A percentile compares a stretch with the other conserved stretches of the same genome.
These are phyloP conservation scores for Clostera curtula DNA, from an alignment of 2,888 invertebrate species.

Conservation along the genomic window DNA sequence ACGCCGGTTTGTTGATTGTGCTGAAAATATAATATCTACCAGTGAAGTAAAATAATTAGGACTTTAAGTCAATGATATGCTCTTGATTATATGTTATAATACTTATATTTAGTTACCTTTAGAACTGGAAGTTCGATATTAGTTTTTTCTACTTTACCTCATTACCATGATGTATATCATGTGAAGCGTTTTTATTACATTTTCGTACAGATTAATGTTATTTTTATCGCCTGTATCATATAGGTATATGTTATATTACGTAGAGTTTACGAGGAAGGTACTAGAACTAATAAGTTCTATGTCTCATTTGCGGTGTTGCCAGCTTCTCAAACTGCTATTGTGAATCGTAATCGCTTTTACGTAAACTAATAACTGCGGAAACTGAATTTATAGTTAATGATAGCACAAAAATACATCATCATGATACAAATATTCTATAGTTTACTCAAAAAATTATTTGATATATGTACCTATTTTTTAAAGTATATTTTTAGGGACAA, in stretches of 20 bases:
- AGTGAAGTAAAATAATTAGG: conserved; percentile 57
- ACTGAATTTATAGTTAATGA: too few species aligned
- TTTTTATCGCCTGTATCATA: conserved; percentile 21
- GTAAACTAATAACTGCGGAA: too few species aligned
- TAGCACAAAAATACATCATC: too few species aligned
- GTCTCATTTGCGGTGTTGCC: too few species aligned
- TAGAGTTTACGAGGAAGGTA: conserved; percentile 6
- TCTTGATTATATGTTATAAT: conserved; percentile 50
- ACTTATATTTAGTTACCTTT: conserved; percentile 69
- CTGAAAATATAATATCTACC: conserved; percentile 53
- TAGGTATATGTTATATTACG: conserved; percentile 15
- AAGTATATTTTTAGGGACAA: too few species aligned
- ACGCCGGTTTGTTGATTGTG: conserved; percentile 46
- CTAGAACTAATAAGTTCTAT: conserved; percentile 8
- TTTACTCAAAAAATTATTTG: too few species aligned
- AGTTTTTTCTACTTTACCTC: conserved; percentile 60
- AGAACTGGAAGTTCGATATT: conserved; percentile 67
- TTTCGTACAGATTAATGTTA: conserved; percentile 29
- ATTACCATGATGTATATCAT: conserved; percentile 60
- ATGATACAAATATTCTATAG: too few species aligned
- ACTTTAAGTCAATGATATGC: conserved; percentile 63
- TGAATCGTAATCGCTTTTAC: too few species aligned
- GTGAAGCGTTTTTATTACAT: conserved; percentile 43
- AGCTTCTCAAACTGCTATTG: too few species aligned
- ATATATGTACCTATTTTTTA: too few species aligned